phyloP scores from a whole-genome alignment of 2,113 vertebrate genomes.

The Campylomormyrus numenius region DNA sequence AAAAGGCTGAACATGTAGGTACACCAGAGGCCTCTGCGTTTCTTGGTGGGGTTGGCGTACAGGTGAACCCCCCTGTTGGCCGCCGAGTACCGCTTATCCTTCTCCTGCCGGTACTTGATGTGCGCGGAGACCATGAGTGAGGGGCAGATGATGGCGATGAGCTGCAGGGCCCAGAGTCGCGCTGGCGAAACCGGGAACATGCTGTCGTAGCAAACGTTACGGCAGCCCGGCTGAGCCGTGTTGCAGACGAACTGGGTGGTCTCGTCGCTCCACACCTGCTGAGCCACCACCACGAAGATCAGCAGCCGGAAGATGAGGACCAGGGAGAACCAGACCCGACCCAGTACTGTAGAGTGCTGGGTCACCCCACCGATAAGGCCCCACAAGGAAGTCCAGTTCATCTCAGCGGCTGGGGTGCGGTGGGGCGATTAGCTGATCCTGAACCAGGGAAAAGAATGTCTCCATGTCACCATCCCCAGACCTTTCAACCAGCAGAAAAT shows the following conservation, averaged over 20 bases:
- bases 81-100: constrained; percentile 48
- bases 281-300: constrained; percentile 83
- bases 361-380: constrained; percentile 74
- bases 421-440: constrained; percentile 2
- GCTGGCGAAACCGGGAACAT: constrained; percentile 89
- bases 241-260: constrained; percentile 87
- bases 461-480: background rate
- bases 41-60: constrained; percentile 72
- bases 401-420: constrained; percentile 36
- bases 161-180: constrained; percentile 89
- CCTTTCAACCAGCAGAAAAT: background rate
- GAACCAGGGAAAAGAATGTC: background rate
- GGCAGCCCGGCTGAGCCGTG: constrained; percentile 80
- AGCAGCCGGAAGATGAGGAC: constrained; percentile 84
- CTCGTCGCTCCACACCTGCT: constrained; percentile 82
- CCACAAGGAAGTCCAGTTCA: constrained; percentile 81
- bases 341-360: constrained; percentile 83
- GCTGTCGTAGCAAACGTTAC: constrained; percentile 78
- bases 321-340: constrained; percentile 86
- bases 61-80: constrained; percentile 31
- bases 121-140: constrained; percentile 84
- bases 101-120: constrained; percentile 77
- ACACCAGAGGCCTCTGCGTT: constrained; percentile 86
- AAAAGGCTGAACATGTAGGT: constrained; percentile 83
- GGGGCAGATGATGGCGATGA: constrained; percentile 90